Evolutionary conservation across 2,888 invertebrate genomes (phyloP).

Genomic region (Acanthosepion esculentum): DNA sequence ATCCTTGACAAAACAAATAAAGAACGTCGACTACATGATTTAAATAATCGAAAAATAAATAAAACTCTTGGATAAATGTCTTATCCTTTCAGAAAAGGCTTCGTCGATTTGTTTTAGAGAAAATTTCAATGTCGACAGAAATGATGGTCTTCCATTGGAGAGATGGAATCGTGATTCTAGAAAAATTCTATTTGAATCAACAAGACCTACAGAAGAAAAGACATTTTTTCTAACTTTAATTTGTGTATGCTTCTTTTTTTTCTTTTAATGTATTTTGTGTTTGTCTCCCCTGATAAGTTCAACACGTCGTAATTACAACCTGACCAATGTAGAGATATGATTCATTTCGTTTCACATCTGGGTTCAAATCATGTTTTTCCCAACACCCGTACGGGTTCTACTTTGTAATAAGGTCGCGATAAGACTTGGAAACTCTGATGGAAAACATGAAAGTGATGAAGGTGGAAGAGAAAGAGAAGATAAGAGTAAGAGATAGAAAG

Average conservation of each 20-base stretch:
- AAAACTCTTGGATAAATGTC: background rate
- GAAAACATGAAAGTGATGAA: background rate
- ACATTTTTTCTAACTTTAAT: background rate
- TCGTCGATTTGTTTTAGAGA: conserved; percentile 4
- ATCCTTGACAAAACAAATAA: background rate
- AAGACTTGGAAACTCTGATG: background rate
- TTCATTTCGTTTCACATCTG: background rate
- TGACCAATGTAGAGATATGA: background rate
- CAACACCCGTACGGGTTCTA: background rate
- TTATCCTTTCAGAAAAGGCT: conserved; percentile 22
- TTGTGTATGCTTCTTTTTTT: background rate
- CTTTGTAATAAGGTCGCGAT: background rate
- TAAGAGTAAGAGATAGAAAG: background rate
- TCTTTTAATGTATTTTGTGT: background rate
- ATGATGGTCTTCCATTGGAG: background rate
- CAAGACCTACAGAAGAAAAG: background rate
- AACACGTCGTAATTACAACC: background rate
- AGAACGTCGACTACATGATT: background rate
- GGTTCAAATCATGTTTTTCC: background rate
- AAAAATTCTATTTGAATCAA: conserved; percentile 8
- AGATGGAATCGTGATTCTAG: background rate
- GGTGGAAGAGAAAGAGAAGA: background rate
- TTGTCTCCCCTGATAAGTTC: background rate
- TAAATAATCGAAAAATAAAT: background rate
- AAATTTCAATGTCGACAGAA: background rate